Evolutionary conservation across 2,888 invertebrate species (phyloP).

Genomic region (Copidosoma aretas): DNA sequence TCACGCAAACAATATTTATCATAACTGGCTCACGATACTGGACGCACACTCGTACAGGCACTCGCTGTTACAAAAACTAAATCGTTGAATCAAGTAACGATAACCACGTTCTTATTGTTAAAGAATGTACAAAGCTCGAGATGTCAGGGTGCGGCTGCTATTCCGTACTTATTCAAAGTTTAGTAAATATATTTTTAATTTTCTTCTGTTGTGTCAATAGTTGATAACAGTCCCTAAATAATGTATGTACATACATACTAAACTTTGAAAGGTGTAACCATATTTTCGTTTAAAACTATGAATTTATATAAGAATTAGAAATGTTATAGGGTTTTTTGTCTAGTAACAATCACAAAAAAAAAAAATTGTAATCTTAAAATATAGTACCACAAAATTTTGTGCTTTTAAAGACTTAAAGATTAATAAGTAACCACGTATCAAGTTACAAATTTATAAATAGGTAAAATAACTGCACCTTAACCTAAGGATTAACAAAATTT

Average conservation of each 20-base stretch:
- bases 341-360: no score
- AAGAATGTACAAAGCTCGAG: slow-evolving; percentile 33
- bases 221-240: slow-evolving; percentile 9
- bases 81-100: slow-evolving; percentile 22
- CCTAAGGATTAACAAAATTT: no score
- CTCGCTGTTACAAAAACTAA: slow-evolving; percentile 35
- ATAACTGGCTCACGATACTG: slow-evolving; percentile 37
- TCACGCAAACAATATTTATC: slow-evolving; percentile 25
- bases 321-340: no score
- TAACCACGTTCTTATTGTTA: slow-evolving; percentile 17
- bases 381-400: no score
- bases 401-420: no score
- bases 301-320: no score
- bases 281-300: neutral
- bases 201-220: neutral
- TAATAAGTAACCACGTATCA: no score
- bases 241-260: no score
- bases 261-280: slow-evolving; percentile 10
- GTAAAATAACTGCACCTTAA: no score
- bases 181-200: no score
- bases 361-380: no score
- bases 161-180: slow-evolving; percentile 3
- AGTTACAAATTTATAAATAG: no score
- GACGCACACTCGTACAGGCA: slow-evolving; percentile 39
- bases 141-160: slow-evolving; percentile 21